Percentiles rank a stretch among this genome's conserved stretches.
phyloP scores from a whole-genome alignment of 2,888 invertebrate species.

The Diplazon laetatorius region DNA sequence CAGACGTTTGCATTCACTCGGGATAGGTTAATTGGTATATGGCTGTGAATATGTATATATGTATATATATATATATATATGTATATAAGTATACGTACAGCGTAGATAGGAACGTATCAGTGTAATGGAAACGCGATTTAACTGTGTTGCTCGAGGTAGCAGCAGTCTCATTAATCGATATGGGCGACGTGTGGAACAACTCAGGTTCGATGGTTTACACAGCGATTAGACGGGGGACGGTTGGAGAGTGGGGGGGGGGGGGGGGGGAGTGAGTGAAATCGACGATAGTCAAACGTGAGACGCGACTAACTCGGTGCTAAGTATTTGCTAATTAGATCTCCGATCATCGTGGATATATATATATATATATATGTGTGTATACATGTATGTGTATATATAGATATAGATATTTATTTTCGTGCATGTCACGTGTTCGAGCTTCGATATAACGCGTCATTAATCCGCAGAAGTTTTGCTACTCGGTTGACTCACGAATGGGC shows the following conservation, averaged over 20 bases:
- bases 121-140: conserved; percentile 30
- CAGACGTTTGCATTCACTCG: no score
- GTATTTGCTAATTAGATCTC: conserved; percentile 63
- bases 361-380: no score
- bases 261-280: conserved; percentile 1
- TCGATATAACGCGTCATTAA: conserved; percentile 48
- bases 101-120: conserved; percentile 4
- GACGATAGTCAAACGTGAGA: background rate
- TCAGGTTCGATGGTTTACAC: conserved; percentile 55
- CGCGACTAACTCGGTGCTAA: conserved; percentile 46
- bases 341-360: background rate
- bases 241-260: background rate
- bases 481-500: no score
- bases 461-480: conserved; percentile 21
- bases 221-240: conserved; percentile 60
- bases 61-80: background rate
- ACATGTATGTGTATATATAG: no score
- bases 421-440: conserved; percentile 34
- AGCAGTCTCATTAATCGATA: conserved; percentile 51
- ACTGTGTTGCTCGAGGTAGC: conserved; percentile 20
- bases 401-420: conserved; percentile 30
- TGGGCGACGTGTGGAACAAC: conserved; percentile 1
- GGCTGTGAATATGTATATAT: background rate
- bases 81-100: background rate
- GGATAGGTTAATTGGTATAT: background rate